These are phyloP conservation scores for Cyanoramphus novaezelandiae DNA, from an alignment of 2,113 vertebrate species.

Conservation along the genomic window DNA sequence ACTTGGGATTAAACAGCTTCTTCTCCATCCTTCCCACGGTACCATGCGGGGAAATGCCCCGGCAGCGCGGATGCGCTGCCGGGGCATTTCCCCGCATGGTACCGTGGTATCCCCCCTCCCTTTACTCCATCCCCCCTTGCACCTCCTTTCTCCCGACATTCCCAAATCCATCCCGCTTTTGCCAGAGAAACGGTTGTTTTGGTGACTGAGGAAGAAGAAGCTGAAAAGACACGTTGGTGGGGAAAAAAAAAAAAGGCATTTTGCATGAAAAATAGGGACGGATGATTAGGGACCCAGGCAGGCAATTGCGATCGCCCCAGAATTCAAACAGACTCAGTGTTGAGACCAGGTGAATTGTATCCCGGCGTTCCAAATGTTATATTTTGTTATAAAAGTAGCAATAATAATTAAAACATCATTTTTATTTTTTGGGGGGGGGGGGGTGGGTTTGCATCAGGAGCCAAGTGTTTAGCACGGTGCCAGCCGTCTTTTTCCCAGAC, in stretches of 20 bases:
- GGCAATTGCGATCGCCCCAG: constrained; percentile 71
- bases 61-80: not conserved
- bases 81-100: not conserved
- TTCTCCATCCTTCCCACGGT: not conserved
- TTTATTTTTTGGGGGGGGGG: not conserved
- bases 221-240: constrained; percentile 47
- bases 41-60: not conserved
- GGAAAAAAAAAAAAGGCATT: constrained; percentile 49
- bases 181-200: not conserved
- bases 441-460: not conserved
- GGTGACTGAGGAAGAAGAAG: not conserved
- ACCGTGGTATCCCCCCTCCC: not conserved
- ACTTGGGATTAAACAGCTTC: not conserved
- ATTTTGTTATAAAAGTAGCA: constrained; percentile 62
- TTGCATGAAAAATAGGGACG: constrained; percentile 76
- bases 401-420: constrained; percentile 35
- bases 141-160: constrained; percentile 30
- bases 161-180: constrained; percentile 32
- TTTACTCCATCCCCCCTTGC: not conserved
- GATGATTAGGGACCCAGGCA: constrained; percentile 71
- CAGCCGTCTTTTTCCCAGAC: constrained; percentile 69
- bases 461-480: constrained; percentile 64
- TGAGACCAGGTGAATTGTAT: constrained; percentile 56
- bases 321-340: constrained; percentile 56
- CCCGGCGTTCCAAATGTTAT: constrained; percentile 43